Conservation (phyloP, 35 echinoderm and acorn worm species). For the Lytechinus pictus region DNA sequence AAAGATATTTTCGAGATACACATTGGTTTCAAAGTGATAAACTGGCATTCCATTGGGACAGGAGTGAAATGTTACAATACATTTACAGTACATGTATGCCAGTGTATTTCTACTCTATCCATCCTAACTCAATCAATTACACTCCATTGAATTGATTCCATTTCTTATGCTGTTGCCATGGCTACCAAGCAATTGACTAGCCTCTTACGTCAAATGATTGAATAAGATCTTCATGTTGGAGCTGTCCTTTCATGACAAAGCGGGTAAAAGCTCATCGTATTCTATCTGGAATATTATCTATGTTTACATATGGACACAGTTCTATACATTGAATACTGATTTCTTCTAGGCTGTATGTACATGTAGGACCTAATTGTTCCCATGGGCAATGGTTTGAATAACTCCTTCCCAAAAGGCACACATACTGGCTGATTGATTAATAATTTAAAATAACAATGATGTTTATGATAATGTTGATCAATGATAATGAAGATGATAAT, state of each 20-base stretch:
- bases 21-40: neutral
- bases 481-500: too few species aligned
- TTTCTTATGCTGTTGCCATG: neutral
- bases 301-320: neutral
- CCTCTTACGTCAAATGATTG: slow-evolving; percentile 29
- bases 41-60: neutral
- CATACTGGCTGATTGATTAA: too few species aligned
- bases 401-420: too few species aligned
- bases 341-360: too few species aligned
- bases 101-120: neutral
- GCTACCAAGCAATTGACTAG: slow-evolving; percentile 19
- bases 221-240: neutral
- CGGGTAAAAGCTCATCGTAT: neutral
- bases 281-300: neutral
- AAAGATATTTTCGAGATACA: neutral
- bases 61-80: neutral
- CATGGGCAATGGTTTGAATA: neutral
- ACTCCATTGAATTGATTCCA: slow-evolving; percentile 18
- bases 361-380: neutral
- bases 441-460: too few species aligned
- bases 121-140: neutral
- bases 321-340: too few species aligned
- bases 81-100: neutral
- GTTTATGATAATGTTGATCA: too few species aligned
- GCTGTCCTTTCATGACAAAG: neutral